Evolutionary conservation across 2,797 vertebrate genomes (phyloP), one percentile per base, ranked within the genome.

Genomic region (Silurus lanzhouensis): DNA sequence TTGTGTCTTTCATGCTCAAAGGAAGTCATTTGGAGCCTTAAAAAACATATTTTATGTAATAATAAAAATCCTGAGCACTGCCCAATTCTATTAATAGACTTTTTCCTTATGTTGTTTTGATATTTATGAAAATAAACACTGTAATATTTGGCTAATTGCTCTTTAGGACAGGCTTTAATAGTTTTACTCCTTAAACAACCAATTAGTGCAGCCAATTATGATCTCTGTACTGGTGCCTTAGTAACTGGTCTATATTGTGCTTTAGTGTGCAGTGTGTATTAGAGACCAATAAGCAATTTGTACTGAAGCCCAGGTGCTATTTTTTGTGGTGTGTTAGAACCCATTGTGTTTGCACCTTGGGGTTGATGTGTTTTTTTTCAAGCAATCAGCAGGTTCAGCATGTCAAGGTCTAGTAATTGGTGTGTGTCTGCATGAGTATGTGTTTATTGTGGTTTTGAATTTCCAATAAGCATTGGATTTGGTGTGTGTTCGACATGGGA

Each of bases 191-290:
- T 71, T 71, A 25, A n/a, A 52, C 22, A n/a, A 76, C 6, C n/a
- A 55, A 15, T 7, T 10, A 14, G 1, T 13, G 19, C 6, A 46
- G 31, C 5, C 38, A 5, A 17, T 66, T 25, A 66, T 38, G 44
- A 79, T 46, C 31, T 46, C 27, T 70, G 19, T 60, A 68, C 27
- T 70, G 12, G 52, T 67, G 66, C n/a, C 52, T 46, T 81, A 67
- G n/a, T 63, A 79, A 79, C 77, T 60, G 75, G 17, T 57, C n/a
- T 76, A 25, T 58, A 19, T 74, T 74, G 22, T 74, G 71, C 10
- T n/a, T 48, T 14, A n/a, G 44, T 25, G 46, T 74, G 22, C 25
- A 79, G 58, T 25, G 60, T n/a, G 6, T 63, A 46, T 79, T 64
- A 63, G n/a, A 63, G 60, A 63, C 38, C 60, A 46, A 31, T 20